Conservation (phyloP, 2,113 vertebrate species). For the Cheilinus undulatus region DNA sequence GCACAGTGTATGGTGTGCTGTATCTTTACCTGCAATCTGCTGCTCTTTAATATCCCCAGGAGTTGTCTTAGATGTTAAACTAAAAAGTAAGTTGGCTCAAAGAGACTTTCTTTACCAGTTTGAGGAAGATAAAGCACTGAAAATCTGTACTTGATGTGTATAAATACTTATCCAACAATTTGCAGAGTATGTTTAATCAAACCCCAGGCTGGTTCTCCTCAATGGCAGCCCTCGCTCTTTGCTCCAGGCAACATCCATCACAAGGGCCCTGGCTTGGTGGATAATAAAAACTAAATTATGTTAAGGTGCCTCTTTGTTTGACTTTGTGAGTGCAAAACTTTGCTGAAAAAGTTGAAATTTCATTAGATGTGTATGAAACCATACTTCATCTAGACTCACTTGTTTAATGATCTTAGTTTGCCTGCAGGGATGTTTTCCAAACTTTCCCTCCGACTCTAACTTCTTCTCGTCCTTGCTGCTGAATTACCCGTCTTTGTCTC, state of each 20-base stretch:
- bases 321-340: background rate
- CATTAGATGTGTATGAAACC: constrained; percentile 37
- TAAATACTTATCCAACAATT: background rate
- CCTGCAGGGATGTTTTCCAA: constrained; percentile 33
- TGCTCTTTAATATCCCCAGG: background rate
- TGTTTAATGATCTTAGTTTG: constrained; percentile 48
- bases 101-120: background rate
- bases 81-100: too few species aligned
- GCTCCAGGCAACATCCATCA: constrained; percentile 16
- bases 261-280: constrained; percentile 17
- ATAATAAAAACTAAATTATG: constrained; percentile 25
- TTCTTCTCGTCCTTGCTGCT: constrained; percentile 36
- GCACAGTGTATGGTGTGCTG: background rate
- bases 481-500: constrained; percentile 43
- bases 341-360: constrained; percentile 40
- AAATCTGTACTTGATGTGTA: background rate
- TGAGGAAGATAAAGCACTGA: background rate
- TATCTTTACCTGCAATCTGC: too few species aligned
- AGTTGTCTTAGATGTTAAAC: too few species aligned
- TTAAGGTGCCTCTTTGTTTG: constrained; percentile 14
- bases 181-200: background rate
- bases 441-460: constrained; percentile 45
- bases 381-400: constrained; percentile 39
- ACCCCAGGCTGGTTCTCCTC: background rate
- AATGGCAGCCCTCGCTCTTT: constrained; percentile 13